Evolutionary conservation across 2,888 invertebrate species (phyloP).

Genomic region (Patella pellucida): DNA sequence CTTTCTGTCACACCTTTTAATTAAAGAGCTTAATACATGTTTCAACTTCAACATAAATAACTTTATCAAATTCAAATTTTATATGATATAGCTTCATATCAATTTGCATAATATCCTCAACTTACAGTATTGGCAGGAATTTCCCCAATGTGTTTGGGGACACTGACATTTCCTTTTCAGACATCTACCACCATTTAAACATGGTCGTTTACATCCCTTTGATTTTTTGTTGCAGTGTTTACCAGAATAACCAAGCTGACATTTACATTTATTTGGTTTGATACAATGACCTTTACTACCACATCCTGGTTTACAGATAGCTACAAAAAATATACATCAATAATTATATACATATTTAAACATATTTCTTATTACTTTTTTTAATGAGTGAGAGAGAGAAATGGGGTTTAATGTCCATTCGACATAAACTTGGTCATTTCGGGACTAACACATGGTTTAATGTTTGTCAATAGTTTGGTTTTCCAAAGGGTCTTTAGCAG

Average conservation of each 20-base stretch:
- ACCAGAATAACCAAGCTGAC: conserved; percentile 59
- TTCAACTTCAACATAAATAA: too few relatives aligned
- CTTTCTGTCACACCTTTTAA: too few relatives aligned
- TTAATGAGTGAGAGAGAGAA: too few relatives aligned
- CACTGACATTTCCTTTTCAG: conserved; percentile 63
- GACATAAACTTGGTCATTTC: too few relatives aligned
- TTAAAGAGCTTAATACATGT: too few relatives aligned
- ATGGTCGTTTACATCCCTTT: conserved; percentile 49
- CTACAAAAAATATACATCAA: conserved; percentile 42
- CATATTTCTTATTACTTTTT: too few relatives aligned
- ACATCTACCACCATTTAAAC: conserved; percentile 65
- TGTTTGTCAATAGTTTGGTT: too few relatives aligned
- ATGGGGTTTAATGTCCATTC: too few relatives aligned
- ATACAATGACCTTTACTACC: conserved; percentile 60
- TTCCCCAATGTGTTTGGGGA: conserved; percentile 55
- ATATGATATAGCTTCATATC: background rate
- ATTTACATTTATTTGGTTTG: conserved; percentile 63
- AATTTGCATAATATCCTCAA: conserved; percentile 16
- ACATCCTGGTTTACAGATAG: conserved; percentile 64
- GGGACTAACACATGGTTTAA: too few relatives aligned
- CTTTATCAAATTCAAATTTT: too few relatives aligned
- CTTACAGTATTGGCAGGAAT: conserved; percentile 62
- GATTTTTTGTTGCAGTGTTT: conserved; percentile 50
- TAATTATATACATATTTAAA: too few relatives aligned
- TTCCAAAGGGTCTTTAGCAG: too few relatives aligned